Conservation (phyloP, 2,797 vertebrate species). For the Peromyscus nudipes region DNA sequence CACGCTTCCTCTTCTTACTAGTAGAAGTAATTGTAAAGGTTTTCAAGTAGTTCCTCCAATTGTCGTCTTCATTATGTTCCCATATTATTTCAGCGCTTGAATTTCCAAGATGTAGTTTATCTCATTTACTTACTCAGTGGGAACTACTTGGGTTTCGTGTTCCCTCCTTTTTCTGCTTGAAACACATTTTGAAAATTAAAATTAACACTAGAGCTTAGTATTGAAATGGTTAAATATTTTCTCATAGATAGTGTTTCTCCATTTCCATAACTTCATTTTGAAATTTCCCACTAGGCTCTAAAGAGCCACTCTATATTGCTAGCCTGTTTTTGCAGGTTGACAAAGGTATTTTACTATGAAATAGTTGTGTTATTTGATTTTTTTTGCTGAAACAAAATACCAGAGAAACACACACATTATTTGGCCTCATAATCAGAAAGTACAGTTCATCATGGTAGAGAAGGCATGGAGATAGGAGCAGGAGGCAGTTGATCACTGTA, state of each 20-base stretch:
- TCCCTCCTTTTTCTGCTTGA: background rate
- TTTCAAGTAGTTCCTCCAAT: background rate
- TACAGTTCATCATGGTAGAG: background rate
- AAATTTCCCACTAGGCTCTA: background rate
- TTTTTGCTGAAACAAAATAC: background rate
- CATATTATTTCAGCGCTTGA: constrained; percentile 26
- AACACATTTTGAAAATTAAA: constrained; percentile 49
- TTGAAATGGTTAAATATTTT: background rate
- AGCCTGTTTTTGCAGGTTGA: background rate
- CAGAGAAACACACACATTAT: background rate
- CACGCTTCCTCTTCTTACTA: constrained; percentile 50
- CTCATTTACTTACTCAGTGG: constrained; percentile 50
- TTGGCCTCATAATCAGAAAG: background rate
- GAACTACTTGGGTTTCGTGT: background rate
- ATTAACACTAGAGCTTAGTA: constrained; percentile 1
- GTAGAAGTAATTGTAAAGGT: background rate
- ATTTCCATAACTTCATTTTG: background rate
- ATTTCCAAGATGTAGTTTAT: constrained; percentile 35
- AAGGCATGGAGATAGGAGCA: background rate
- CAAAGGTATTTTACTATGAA: background rate
- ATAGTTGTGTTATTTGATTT: background rate
- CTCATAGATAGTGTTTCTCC: background rate
- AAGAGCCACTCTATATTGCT: background rate
- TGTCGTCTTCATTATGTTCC: background rate
- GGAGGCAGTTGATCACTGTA: background rate